Percentiles rank a stretch among this genome's conserved stretches.
phyloP scores from a whole-genome alignment of 1,140 invertebrate genomes.

The Mycetomoellerius zeteki region DNA sequence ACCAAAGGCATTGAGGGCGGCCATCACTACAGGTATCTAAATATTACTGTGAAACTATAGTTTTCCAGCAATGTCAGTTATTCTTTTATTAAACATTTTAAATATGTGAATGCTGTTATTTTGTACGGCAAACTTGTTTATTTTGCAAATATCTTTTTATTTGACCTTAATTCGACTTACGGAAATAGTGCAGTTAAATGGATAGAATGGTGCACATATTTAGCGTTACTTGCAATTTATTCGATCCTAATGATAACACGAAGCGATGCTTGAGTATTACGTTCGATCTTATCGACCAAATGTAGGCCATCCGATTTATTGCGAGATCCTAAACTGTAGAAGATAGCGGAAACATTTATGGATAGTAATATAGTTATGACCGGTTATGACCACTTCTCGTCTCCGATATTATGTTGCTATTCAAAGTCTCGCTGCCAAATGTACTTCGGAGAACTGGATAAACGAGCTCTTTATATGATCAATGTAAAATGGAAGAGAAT shows the following conservation, averaged over 20 bases:
- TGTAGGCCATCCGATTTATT: slow-evolving; percentile 33
- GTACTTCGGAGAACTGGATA: slow-evolving; percentile 34
- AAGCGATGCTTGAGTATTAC: slow-evolving; percentile 9
- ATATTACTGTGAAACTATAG: neutral
- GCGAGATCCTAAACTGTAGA: slow-evolving; percentile 39
- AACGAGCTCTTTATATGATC: slow-evolving; percentile 51
- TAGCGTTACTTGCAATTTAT: neutral
- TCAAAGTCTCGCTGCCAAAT: slow-evolving; percentile 46
- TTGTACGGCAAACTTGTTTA: neutral
- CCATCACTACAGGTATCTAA: too few relatives aligned
- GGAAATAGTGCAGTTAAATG: slow-evolving; percentile 13
- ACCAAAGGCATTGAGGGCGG: neutral
- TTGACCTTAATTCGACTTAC: neutral
- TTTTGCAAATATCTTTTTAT: slow-evolving; percentile 10
- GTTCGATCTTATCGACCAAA: slow-evolving; percentile 22
- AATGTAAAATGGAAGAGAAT: slow-evolving; percentile 34
- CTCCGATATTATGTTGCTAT: slow-evolving; percentile 48
- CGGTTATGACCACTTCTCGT: slow-evolving; percentile 52
- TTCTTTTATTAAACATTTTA: neutral
- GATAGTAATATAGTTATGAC: slow-evolving; percentile 41
- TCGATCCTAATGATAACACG: neutral
- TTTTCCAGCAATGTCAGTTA: neutral
- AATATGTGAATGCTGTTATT: neutral
- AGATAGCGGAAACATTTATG: slow-evolving; percentile 50
- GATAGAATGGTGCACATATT: neutral